These are phyloP conservation scores for Trochalopteron elliotii DNA, from an alignment of 2,113 vertebrate species.

Conservation along the genomic window DNA sequence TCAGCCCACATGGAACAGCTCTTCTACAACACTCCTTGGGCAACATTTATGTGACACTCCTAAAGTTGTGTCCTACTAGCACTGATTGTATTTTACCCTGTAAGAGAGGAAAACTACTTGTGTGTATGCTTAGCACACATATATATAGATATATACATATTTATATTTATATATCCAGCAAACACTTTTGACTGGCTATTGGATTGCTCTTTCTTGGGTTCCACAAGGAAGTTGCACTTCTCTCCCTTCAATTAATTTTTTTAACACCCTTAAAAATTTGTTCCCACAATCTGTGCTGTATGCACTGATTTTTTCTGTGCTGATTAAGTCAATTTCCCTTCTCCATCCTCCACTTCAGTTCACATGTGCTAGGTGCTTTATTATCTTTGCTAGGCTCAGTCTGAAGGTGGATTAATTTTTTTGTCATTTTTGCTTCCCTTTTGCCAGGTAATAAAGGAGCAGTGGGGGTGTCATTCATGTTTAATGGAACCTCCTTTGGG, in stretches of 20 bases:
- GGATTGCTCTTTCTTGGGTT: neutral
- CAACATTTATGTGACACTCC: neutral
- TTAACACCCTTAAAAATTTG: conserved; percentile 9
- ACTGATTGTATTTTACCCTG: neutral
- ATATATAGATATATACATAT: neutral
- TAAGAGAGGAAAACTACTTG: neutral
- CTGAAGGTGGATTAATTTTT: neutral
- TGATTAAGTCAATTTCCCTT: neutral
- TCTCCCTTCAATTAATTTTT: neutral
- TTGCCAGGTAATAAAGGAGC: conserved; percentile 92
- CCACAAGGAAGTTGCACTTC: neutral
- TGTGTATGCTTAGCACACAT: neutral
- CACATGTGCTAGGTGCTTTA: neutral
- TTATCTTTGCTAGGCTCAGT: neutral
- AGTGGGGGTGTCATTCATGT: conserved; percentile 97
- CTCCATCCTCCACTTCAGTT: neutral
- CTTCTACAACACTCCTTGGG: neutral
- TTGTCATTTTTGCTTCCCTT: conserved; percentile 14
- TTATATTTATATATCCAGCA: neutral
- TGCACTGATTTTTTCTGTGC: neutral
- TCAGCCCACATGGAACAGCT: neutral
- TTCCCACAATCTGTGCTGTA: neutral
- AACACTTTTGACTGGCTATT: neutral
- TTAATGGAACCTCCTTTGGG: conserved; percentile 95
- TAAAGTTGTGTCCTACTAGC: neutral